Conservation (phyloP, 2,888 invertebrate genomes). For the Ferdinandea cuprea region DNA sequence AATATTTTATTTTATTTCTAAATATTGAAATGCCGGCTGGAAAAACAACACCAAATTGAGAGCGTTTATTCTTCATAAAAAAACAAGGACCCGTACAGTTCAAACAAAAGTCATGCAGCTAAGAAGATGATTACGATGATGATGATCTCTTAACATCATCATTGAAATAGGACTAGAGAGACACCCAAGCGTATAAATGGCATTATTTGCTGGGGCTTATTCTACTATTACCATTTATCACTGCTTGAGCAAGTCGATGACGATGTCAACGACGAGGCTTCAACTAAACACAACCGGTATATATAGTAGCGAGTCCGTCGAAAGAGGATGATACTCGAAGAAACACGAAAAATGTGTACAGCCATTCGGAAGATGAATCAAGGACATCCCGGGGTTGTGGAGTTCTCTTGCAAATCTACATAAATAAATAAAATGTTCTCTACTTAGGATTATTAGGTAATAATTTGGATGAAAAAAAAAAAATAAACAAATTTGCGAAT, state of each 20-base stretch:
- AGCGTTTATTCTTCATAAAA: constrained; percentile 42
- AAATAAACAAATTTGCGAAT: constrained; percentile 55
- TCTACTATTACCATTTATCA: constrained; percentile 40
- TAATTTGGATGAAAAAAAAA: constrained; percentile 59
- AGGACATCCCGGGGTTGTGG: constrained; percentile 43
- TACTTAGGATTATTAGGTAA: constrained; percentile 67
- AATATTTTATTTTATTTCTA: constrained; percentile 55
- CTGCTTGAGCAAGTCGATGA: constrained; percentile 14
- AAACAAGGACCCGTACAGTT: background rate
- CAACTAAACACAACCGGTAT: background rate
- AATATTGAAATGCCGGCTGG: constrained; percentile 60
- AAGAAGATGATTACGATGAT: constrained; percentile 23
- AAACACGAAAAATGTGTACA: constrained; percentile 12
- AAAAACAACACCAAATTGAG: constrained; percentile 65
- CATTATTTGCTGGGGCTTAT: constrained; percentile 61
- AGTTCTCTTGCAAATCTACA: constrained; percentile 57
- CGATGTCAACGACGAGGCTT: background rate
- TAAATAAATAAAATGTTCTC: constrained; percentile 70
- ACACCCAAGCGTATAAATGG: constrained; percentile 59
- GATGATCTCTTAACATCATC: constrained; percentile 48
- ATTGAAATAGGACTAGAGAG: constrained; percentile 46
- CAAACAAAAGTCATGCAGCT: constrained; percentile 45
- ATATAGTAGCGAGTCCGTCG: background rate
- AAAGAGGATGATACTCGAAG: constrained; percentile 7
- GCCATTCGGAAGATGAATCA: constrained; percentile 55